Conservation (phyloP, 2,113 vertebrate genomes). For the Pardalotus punctatus region DNA sequence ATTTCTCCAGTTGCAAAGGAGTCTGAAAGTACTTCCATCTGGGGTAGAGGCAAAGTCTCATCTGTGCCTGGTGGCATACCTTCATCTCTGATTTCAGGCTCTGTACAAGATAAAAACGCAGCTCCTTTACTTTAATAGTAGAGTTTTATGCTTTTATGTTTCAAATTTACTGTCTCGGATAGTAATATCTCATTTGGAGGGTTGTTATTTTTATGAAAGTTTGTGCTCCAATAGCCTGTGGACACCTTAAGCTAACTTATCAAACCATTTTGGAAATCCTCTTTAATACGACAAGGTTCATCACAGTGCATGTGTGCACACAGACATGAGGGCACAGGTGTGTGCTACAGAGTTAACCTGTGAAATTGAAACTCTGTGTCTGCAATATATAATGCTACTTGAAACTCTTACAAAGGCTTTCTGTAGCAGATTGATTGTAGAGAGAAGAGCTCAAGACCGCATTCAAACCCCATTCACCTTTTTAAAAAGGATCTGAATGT, state of each 20-base stretch:
- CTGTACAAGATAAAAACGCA: background rate
- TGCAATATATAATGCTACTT: background rate
- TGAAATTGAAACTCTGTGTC: background rate
- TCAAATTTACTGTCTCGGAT: background rate
- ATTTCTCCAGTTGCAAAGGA: background rate
- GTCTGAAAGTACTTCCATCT: background rate
- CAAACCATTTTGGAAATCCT: background rate
- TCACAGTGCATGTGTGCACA: accelerated
- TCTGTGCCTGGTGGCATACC: background rate
- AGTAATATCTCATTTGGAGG: background rate
- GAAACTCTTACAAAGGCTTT: background rate
- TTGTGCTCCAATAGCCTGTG: background rate
- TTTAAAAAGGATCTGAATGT: background rate
- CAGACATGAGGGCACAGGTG: background rate
- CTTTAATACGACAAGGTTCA: accelerated
- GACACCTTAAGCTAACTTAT: background rate
- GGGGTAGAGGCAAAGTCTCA: background rate
- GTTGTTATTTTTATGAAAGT: background rate
- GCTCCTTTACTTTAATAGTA: background rate
- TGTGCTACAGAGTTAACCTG: background rate
- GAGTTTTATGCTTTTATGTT: background rate
- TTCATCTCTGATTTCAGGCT: background rate
- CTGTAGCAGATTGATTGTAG: background rate
- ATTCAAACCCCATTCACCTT: background rate
- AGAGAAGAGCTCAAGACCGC: accelerated